Evolutionary conservation across 2,113 vertebrate genomes (phyloP), one percentile per base, ranked within the genome.

Genomic region (Rhynchopsitta pachyrhyncha): DNA sequence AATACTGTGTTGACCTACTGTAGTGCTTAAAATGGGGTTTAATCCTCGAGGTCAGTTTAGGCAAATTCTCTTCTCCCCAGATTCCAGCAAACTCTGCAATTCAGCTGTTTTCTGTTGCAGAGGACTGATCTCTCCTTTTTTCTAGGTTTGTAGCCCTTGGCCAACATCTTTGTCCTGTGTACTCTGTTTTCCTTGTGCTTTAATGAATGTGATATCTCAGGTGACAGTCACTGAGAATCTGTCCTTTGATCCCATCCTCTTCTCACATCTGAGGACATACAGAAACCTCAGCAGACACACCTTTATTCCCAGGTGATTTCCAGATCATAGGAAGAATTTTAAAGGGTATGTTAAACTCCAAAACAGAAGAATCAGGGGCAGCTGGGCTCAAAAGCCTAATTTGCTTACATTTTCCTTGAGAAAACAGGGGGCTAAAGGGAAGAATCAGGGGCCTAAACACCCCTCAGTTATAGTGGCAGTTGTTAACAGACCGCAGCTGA

Each of bases 391-490:
- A 50, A 71, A 86, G 7, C 27, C 60, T 79, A 31, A 16, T 17
- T 76, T 78, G 13, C 35, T 67, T 33, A 19, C 24, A 35, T 66
- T 86, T 79, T 71, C 41, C 41, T 41, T 67, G 41, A 67, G 57
- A 41, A 79, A 75, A 76, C 9, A 12, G 8, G 17, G 14, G 9
- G 17, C 25, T 52, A 15, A 64, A 46, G 22, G 39, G 49, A 18
- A 33, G 39, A 70, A 49, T 39, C 15, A 20, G 66, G 23, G 37
- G 7, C 35, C 42, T 2, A 3, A 89, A 42, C 22, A 33, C 15
- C 29, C 55, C 59, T 68, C 0, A 0, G 22, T 52, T 74, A 23
- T 17, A 23, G 17, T 1, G 6, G 18, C 0, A 1, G 15, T 28
- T 4, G 2, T 42, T 24, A 57, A 39, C 31, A 70, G 37, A 24